Evolutionary conservation across 2,888 invertebrate species (phyloP).

Genomic region (Drosophila merina): DNA sequence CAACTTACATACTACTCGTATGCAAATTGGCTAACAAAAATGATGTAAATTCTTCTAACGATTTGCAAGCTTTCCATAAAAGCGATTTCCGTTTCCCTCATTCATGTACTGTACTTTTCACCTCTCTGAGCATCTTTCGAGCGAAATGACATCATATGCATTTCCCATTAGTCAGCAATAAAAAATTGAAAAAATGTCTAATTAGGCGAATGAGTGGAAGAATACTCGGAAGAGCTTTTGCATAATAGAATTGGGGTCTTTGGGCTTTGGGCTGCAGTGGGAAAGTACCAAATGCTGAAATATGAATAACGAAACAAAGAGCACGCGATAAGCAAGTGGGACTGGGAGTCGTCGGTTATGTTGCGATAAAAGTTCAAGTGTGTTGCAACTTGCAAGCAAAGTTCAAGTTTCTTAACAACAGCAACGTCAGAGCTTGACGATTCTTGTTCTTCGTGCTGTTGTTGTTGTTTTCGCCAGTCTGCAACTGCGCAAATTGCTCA

Average conservation of each 20-base stretch:
- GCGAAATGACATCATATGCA: slow-evolving; percentile 48
- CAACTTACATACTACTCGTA: not conserved
- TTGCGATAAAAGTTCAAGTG: slow-evolving; percentile 47
- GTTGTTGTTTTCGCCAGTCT: slow-evolving; percentile 46
- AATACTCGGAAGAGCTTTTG: slow-evolving; percentile 37
- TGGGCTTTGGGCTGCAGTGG: not conserved
- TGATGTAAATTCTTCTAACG: slow-evolving; percentile 29
- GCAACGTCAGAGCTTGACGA: slow-evolving; percentile 40
- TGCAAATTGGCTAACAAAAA: slow-evolving; percentile 28
- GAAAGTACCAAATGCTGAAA: slow-evolving; percentile 3
- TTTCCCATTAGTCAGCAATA: slow-evolving; percentile 51
- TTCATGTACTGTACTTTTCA: not conserved
- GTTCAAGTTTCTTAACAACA: slow-evolving; percentile 49
- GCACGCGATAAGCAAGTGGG: slow-evolving; percentile 1
- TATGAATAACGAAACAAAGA: slow-evolving; percentile 7
- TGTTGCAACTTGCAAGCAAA: slow-evolving; percentile 47
- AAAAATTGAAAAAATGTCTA: slow-evolving; percentile 27
- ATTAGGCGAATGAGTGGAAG: slow-evolving; percentile 35
- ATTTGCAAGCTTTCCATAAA: slow-evolving; percentile 18
- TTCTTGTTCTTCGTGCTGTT: slow-evolving; percentile 26
- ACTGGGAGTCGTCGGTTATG: not conserved
- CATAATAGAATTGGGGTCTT: slow-evolving; percentile 23
- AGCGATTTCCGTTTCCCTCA: slow-evolving; percentile 27
- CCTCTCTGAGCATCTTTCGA: slow-evolving; percentile 9
- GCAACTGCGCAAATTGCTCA: slow-evolving; percentile 75